Conservation (phyloP, 2,797 vertebrate species). For the Petrocephalus sullivani region DNA sequence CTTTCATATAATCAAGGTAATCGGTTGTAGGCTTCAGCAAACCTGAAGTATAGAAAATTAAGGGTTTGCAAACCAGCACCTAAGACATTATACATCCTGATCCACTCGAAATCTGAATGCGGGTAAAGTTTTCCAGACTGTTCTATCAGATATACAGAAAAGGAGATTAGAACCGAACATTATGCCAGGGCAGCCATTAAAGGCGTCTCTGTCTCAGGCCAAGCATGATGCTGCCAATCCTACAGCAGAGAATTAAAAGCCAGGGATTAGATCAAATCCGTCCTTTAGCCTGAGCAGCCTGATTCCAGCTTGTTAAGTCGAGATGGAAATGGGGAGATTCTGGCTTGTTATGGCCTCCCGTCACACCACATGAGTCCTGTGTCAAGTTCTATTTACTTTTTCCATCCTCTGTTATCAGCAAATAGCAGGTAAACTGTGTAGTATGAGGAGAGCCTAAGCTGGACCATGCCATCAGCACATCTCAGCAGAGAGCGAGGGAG, state of each 20-base stretch:
- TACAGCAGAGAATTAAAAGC: slow-evolving; percentile 62
- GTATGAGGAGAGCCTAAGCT: slow-evolving; percentile 22
- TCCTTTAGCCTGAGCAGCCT: slow-evolving; percentile 59
- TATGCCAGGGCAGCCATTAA: slow-evolving; percentile 33
- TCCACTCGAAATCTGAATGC: neutral
- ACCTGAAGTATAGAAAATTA: neutral
- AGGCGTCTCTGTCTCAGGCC: slow-evolving; percentile 40
- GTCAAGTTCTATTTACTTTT: neutral
- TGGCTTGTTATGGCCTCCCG: slow-evolving; percentile 44
- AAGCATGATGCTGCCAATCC: slow-evolving; percentile 45
- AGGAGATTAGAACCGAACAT: neutral
- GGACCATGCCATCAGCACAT: neutral
- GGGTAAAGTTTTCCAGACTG: neutral
- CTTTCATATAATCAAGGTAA: neutral
- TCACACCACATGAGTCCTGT: neutral
- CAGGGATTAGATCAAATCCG: slow-evolving; percentile 71
- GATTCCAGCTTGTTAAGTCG: slow-evolving; percentile 52
- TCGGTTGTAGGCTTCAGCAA: neutral
- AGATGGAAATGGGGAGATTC: slow-evolving; percentile 41
- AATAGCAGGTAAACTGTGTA: slow-evolving; percentile 14
- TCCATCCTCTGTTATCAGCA: neutral
- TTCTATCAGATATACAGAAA: neutral
- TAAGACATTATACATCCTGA: slow-evolving; percentile 27
- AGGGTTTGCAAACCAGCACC: slow-evolving; percentile 7
- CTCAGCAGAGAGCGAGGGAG: too few species aligned